Percentiles rank a stretch among this genome's conserved stretches.
Evolutionary conservation across 2,888 invertebrate species (phyloP).

Genomic region (Leucophenga maculata): DNA sequence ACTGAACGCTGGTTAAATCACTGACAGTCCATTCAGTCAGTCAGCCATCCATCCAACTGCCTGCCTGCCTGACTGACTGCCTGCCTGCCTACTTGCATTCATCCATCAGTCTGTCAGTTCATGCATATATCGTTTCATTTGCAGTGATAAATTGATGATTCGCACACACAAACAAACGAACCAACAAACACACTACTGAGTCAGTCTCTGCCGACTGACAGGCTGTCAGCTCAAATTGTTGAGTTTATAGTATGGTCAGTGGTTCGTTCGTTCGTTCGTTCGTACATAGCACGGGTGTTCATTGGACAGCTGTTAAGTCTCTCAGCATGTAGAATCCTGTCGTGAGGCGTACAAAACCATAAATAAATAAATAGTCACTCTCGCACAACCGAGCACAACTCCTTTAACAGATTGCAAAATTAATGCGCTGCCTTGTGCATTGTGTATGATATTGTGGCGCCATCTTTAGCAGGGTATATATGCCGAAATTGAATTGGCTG

Average conservation of each 20-base stretch:
- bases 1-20: constrained; percentile 41
- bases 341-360: background rate
- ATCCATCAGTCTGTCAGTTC: background rate
- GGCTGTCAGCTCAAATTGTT: too few species aligned
- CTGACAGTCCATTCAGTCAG: constrained; percentile 42
- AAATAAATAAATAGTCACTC: too few species aligned
- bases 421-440: too few species aligned
- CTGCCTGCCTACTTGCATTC: background rate
- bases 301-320: constrained; percentile 17
- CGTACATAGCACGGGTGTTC: too few species aligned
- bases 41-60: background rate
- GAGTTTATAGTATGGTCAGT: too few species aligned
- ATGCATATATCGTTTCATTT: constrained; percentile 17
- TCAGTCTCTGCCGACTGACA: too few species aligned
- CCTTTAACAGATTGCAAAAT: too few species aligned
- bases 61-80: too few species aligned
- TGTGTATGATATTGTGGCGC: background rate
- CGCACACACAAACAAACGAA: background rate
- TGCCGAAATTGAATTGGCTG: constrained; percentile 9
- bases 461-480: background rate
- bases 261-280: too few species aligned
- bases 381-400: too few species aligned
- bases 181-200: too few species aligned
- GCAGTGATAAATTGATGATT: constrained; percentile 21
- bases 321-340: constrained; percentile 13